Percentiles rank a stretch among this genome's conserved stretches.
phyloP scores from a whole-genome alignment of 1,140 invertebrate genomes.

The Drosophila kanapiae region DNA sequence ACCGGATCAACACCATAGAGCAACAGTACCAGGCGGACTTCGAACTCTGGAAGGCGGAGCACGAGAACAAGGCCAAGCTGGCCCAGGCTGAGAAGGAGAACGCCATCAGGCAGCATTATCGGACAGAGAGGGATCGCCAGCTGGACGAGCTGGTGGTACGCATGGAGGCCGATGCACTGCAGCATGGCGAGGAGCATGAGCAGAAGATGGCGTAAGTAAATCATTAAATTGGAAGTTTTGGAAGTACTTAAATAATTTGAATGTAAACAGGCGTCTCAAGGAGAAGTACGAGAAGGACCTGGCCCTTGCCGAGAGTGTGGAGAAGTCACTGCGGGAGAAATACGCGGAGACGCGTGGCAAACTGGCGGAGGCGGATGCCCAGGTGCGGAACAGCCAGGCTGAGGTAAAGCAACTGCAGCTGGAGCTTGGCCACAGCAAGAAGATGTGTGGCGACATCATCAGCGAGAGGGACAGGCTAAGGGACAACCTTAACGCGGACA shows the following conservation, averaged over 20 bases:
- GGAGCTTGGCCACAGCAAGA: constrained; percentile 86
- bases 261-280: constrained; percentile 87
- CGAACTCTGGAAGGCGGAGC: constrained; percentile 87
- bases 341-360: constrained; percentile 87
- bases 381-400: constrained; percentile 86
- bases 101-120: constrained; percentile 87
- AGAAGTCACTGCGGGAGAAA: constrained; percentile 86
- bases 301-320: constrained; percentile 87
- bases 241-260: not conserved
- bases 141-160: constrained; percentile 89
- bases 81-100: constrained; percentile 87
- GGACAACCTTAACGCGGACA: constrained; percentile 86
- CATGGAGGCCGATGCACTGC: constrained; percentile 87
- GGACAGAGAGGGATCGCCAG: constrained; percentile 88
- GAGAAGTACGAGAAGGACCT: constrained; percentile 91
- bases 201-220: constrained; percentile 86
- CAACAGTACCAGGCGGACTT: constrained; percentile 87
- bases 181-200: constrained; percentile 86
- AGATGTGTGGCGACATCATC: constrained; percentile 86
- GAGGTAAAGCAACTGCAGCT: constrained; percentile 86
- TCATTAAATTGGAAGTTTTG: rapidly evolving
- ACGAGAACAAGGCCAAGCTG: constrained; percentile 87
- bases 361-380: constrained; percentile 87
- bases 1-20: constrained; percentile 86
- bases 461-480: constrained; percentile 86